Conservation (phyloP, 2,888 invertebrate genomes). For the Tetanocera ferruginea region DNA sequence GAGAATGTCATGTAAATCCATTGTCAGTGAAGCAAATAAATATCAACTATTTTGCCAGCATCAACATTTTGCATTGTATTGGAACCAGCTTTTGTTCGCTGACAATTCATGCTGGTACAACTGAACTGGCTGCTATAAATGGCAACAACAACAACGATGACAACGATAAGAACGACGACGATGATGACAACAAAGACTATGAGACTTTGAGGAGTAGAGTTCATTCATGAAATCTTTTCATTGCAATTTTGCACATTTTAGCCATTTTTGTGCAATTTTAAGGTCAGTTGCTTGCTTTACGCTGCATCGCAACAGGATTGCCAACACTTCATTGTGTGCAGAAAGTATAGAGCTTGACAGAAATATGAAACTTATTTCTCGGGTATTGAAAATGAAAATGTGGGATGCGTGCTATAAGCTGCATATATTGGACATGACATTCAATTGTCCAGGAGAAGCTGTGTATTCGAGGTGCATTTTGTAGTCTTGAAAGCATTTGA, state of each 20-base stretch:
- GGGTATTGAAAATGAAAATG: too few relatives aligned
- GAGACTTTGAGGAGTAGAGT: too few relatives aligned
- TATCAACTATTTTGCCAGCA: background rate
- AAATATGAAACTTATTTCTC: too few relatives aligned
- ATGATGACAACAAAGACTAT: background rate
- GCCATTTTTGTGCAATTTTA: too few relatives aligned
- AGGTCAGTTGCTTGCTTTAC: background rate
- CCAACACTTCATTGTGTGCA: background rate
- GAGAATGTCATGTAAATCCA: background rate
- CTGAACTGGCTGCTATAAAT: background rate
- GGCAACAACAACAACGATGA: background rate
- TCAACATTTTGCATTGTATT: background rate
- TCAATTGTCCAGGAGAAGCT: too few relatives aligned
- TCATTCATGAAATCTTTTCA: background rate
- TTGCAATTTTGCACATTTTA: background rate
- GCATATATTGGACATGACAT: too few relatives aligned
- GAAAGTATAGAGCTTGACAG: background rate
- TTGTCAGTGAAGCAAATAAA: background rate
- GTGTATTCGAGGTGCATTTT: too few relatives aligned
- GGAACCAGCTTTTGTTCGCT: background rate
- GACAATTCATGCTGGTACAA: background rate
- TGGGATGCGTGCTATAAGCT: too few relatives aligned
- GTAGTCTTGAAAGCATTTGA: too few relatives aligned
- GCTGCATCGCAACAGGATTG: background rate
- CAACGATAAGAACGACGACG: background rate